Conservation (phyloP, 1,140 invertebrate genomes). For the Eumaeus atala region DNA sequence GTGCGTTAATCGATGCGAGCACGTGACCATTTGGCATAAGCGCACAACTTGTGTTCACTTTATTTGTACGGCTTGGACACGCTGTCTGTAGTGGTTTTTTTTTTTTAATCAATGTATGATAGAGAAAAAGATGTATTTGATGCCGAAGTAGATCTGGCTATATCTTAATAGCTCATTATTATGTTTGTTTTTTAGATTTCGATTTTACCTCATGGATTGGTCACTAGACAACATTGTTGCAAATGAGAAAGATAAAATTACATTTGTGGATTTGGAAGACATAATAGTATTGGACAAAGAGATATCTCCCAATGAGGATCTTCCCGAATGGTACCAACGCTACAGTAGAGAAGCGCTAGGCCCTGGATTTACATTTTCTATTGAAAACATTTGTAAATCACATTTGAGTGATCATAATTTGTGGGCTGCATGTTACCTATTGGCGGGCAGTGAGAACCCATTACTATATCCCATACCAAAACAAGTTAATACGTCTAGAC, state of each 20-base stretch:
- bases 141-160: no score
- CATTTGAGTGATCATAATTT: slow-evolving; percentile 65
- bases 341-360: slow-evolving; percentile 43
- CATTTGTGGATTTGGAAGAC: slow-evolving; percentile 64
- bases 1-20: no score
- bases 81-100: no score
- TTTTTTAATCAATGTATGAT: no score
- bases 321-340: slow-evolving; percentile 56
- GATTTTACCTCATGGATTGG: slow-evolving; percentile 68
- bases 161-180: no score
- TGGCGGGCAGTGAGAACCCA: slow-evolving; percentile 53
- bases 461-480: slow-evolving; percentile 56
- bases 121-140: no score
- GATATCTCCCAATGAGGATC: slow-evolving; percentile 47
- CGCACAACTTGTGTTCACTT: no score
- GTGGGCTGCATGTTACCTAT: slow-evolving; percentile 58
- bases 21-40: no score
- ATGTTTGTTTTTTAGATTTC: slow-evolving; percentile 43
- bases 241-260: slow-evolving; percentile 56
- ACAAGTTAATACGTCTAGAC: slow-evolving; percentile 38
- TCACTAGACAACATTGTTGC: slow-evolving; percentile 64
- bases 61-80: no score
- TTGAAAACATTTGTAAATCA: slow-evolving; percentile 59
- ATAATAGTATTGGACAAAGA: slow-evolving; percentile 58
- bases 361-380: slow-evolving; percentile 53